Evolutionary conservation across 1,140 invertebrate genomes (phyloP), one percentile per base, ranked within the genome.

Genomic region (Neodiprion fabricii): DNA sequence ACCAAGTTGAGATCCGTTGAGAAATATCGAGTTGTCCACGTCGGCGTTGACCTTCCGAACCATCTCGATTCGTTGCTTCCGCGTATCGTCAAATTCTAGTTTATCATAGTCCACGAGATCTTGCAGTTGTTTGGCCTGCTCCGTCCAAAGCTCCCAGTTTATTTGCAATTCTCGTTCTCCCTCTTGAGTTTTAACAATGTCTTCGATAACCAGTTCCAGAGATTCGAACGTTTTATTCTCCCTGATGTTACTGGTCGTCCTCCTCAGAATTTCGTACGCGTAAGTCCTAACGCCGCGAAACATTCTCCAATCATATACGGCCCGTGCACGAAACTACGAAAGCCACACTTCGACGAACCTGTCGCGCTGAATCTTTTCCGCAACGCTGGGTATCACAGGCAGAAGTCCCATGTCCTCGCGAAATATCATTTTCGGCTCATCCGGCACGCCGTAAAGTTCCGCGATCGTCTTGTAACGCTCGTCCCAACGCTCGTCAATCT

Each of bases 311-410:
- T 40, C 28, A 40, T 40, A 40, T 40, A 40, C 28, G 28, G 28
- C 28, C 28, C 28, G 28, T 3, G 28, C 28, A 40, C 5, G 5
- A 40, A 40, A 5, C 28, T 40, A 40, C 28, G 28, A 40, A 40
- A 40, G 1, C 28, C 8, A 7, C n/a, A 12, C 9, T 61, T 40
- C 28, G 28, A 70, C n/a, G 28, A 70, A 84, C 84, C 81, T 84
- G 70, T 86, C 81, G 40, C 70, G 76, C n/a, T 84, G 74, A 17
- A 86, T 61, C 79, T 85, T 86, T 61, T 81, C 76, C 11, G 72
- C 48, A 9, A 77, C 67, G 1, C 61, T 76, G 9, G 71, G 53
- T n/a, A 80, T 48, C 0, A 80, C 23, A 0, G 79, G 74, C 21
- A 71, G 28, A 9, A 81, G 72, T 10, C 75, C 80, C 70, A 78